These are phyloP conservation scores for Hyperopisus bebe DNA, from an alignment of 2,113 vertebrate species.

Conservation along the genomic window DNA sequence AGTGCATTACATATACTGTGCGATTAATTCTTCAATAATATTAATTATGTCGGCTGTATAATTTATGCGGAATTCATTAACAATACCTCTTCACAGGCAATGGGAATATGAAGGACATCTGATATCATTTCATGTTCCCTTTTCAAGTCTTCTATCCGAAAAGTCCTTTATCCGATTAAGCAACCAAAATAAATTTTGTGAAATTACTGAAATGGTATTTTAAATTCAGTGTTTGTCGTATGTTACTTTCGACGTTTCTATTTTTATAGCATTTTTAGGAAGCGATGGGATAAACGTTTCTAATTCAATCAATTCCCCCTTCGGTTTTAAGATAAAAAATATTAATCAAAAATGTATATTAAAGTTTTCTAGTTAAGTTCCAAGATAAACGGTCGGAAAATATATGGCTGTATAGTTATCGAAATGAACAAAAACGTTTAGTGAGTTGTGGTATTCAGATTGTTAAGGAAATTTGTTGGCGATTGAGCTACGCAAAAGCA, in stretches of 20 bases:
- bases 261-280: neutral
- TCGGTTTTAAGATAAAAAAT: neutral
- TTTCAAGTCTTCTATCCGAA: neutral
- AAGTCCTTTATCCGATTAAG: neutral
- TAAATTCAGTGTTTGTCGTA: neutral
- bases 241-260: neutral
- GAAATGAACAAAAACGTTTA: neutral
- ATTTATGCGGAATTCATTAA: neutral
- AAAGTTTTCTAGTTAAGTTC: neutral
- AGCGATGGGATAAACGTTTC: neutral
- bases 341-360: neutral
- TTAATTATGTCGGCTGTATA: neutral
- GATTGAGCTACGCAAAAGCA: neutral
- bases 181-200: neutral
- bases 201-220: neutral
- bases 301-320: neutral
- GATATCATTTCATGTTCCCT: neutral
- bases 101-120: neutral
- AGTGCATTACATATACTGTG: neutral
- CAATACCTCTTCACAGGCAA: neutral
- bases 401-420: neutral
- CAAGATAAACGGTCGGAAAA: neutral
- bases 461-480: neutral
- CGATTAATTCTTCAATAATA: neutral
- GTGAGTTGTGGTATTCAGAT: neutral